phyloP scores from a whole-genome alignment of 2,113 vertebrate species.

The Reinhardtius hippoglossoides region DNA sequence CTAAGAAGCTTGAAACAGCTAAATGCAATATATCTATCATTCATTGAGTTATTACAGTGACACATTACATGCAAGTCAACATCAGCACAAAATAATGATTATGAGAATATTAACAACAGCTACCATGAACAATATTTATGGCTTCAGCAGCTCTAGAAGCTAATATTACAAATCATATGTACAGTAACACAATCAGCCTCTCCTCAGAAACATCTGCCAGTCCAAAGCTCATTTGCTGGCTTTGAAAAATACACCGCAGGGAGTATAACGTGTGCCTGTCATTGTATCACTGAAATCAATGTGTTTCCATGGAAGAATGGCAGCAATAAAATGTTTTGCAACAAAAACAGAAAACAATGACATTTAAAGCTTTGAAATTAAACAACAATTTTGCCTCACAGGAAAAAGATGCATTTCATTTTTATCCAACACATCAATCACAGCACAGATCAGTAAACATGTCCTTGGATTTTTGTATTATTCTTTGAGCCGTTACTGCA shows the following conservation, averaged over 20 bases:
- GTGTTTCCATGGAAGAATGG: not conserved
- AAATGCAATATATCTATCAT: too few species aligned
- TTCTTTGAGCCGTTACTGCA: not conserved
- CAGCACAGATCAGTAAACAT: slow-evolving; percentile 4
- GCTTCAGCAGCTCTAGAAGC: too few species aligned
- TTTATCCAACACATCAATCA: not conserved
- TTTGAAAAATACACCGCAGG: not conserved
- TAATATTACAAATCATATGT: not conserved
- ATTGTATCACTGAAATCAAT: not conserved
- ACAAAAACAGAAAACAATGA: not conserved
- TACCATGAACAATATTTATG: too few species aligned
- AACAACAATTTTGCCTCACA: not conserved
- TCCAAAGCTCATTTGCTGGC: not conserved
- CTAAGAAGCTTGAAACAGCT: too few species aligned
- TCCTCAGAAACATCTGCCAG: not conserved
- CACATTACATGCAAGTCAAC: too few species aligned
- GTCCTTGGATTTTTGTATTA: not conserved
- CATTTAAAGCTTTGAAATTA: too few species aligned
- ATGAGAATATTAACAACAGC: too few species aligned
- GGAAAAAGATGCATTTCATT: not conserved
- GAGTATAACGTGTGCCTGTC: not conserved
- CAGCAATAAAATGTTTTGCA: not conserved
- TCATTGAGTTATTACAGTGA: too few species aligned
- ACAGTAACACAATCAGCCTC: not conserved
- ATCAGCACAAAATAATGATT: too few species aligned